Percentiles rank a stretch among this genome's conserved stretches.
Conservation (phyloP, 2,113 vertebrate genomes). For the Lipotes vexillifer region DNA sequence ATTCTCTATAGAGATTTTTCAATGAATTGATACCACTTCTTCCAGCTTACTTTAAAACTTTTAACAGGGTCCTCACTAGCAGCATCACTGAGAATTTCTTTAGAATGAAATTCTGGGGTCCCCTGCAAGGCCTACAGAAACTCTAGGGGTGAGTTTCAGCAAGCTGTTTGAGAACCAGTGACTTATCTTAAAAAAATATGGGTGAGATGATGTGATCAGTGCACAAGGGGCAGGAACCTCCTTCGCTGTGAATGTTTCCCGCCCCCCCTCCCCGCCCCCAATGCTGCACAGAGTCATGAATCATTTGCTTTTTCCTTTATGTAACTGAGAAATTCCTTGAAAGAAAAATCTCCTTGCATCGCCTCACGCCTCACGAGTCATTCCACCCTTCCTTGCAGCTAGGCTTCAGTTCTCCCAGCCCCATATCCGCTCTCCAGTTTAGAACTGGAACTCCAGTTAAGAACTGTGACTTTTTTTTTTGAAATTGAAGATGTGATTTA, state of each 20-base stretch:
- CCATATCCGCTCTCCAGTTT: not conserved
- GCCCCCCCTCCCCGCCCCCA: too few species aligned
- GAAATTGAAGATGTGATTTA: not conserved
- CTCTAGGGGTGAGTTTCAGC: not conserved
- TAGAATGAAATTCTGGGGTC: not conserved
- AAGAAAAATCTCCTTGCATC: not conserved
- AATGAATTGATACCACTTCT: not conserved
- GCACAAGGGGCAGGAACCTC: not conserved
- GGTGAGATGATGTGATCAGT: not conserved
- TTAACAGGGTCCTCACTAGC: not conserved
- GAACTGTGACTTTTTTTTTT: not conserved
- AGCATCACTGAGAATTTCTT: not conserved
- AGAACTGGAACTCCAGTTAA: not conserved
- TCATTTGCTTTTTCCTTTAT: not conserved
- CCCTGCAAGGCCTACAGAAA: not conserved
- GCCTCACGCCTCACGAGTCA: not conserved
- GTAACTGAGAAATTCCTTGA: not conserved
- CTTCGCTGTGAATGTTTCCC: rapidly evolving
- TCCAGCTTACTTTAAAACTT: not conserved
- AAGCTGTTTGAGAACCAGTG: not conserved
- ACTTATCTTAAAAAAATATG: not conserved
- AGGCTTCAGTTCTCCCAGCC: not conserved
- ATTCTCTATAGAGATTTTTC: too few species aligned
- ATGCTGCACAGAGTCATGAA: not conserved
- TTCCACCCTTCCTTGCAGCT: not conserved